phyloP scores from a whole-genome alignment of 2,797 vertebrate genomes.

The Pelochelys cantorii region DNA sequence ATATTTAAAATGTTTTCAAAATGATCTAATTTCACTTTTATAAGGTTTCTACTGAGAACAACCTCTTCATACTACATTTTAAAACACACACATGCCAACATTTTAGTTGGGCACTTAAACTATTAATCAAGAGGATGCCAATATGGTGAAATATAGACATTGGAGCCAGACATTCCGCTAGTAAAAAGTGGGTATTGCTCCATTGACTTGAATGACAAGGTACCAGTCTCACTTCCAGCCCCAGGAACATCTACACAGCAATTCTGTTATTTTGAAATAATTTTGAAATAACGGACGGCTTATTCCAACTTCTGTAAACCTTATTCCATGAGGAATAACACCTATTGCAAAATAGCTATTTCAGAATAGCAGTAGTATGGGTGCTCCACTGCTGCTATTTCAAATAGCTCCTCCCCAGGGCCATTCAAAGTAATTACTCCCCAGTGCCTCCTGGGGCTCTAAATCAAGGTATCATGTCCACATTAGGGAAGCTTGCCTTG shows the following conservation, averaged over 20 bases:
- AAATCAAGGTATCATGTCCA: too few species aligned
- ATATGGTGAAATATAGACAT: not conserved
- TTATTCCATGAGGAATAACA: too few species aligned
- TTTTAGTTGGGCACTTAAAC: not conserved
- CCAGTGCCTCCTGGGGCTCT: too few species aligned
- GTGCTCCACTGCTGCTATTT: too few species aligned
- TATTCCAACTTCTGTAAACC: too few species aligned
- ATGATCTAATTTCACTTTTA: not conserved
- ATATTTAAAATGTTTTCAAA: slow-evolving; percentile 34
- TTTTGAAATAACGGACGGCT: too few species aligned
- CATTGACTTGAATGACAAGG: not conserved
- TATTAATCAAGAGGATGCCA: not conserved
- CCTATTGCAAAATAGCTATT: too few species aligned
- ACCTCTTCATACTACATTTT: not conserved
- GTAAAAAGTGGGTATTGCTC: not conserved
- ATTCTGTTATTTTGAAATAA: too few species aligned
- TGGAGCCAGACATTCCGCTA: not conserved
- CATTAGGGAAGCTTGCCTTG: too few species aligned
- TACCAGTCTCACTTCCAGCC: not conserved
- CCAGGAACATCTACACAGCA: not conserved
- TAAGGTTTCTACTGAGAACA: not conserved
- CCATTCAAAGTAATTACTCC: too few species aligned
- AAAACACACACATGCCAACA: not conserved
- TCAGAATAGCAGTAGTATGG: too few species aligned
- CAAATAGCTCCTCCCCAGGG: too few species aligned